Conservation (phyloP, 2,797 vertebrate species). For the Melanotaenia parkinsoni region DNA sequence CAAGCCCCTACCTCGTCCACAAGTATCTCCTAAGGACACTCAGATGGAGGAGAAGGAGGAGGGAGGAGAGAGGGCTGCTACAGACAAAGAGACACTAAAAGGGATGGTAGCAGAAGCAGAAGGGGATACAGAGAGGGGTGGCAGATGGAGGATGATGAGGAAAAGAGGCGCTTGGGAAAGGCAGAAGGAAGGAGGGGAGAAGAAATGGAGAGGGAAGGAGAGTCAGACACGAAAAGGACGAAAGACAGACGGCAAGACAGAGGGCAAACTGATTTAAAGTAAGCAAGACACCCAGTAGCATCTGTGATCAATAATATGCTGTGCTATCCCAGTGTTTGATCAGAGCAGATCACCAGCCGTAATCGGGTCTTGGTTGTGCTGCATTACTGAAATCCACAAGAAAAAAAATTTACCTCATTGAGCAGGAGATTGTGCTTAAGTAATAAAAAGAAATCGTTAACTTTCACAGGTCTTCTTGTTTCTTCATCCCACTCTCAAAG, state of each 20-base stretch:
- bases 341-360: conserved; percentile 22
- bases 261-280: conserved; percentile 62
- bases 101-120: conserved; percentile 53
- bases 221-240: conserved; percentile 42
- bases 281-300: conserved; percentile 65
- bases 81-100: conserved; percentile 56
- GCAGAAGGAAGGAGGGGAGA: conserved; percentile 52
- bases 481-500: conserved; percentile 10
- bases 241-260: conserved; percentile 64
- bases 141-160: conserved; percentile 81
- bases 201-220: conserved; percentile 30
- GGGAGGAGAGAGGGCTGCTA: conserved; percentile 36
- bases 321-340: conserved; percentile 47
- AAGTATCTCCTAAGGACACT: conserved; percentile 76
- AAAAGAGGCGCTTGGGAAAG: conserved; percentile 67
- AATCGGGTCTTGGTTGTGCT: conserved; percentile 45
- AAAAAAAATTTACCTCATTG: conserved; percentile 42
- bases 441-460: conserved; percentile 53
- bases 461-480: conserved; percentile 28
- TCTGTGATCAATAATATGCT: conserved; percentile 78
- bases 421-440: conserved; percentile 72
- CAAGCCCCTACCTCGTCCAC: conserved; percentile 55
- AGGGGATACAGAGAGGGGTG: conserved; percentile 56
- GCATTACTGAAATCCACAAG: conserved; percentile 35
- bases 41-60: conserved; percentile 26